Evolutionary conservation across 1,140 invertebrate genomes (phyloP).

Genomic region (Venturia canescens): DNA sequence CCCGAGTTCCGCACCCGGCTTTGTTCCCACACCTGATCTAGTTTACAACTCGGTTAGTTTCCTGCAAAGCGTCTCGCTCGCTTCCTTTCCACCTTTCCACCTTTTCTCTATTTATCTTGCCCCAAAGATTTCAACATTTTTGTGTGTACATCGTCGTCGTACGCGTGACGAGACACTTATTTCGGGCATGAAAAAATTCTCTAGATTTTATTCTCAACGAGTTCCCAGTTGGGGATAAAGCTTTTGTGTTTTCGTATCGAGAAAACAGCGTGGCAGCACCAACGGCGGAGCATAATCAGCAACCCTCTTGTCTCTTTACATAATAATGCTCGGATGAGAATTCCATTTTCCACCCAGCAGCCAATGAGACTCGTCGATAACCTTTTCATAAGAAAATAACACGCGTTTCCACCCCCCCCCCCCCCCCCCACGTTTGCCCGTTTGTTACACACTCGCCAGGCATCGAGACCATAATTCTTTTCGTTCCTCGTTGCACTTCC

Average conservation of each 20-base stretch:
- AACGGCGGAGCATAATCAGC: too few relatives aligned
- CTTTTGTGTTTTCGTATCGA: neutral
- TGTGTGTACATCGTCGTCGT: too few relatives aligned
- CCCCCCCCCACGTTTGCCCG: neutral
- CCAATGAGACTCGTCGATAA: slow-evolving; percentile 30
- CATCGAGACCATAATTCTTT: slow-evolving; percentile 12
- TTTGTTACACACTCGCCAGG: slow-evolving; percentile 14
- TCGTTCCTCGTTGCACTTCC: slow-evolving; percentile 10
- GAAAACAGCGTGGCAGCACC: too few relatives aligned
- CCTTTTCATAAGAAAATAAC: slow-evolving; percentile 5
- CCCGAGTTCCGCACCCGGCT: slow-evolving; percentile 4
- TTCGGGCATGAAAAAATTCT: neutral
- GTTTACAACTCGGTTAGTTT: slow-evolving; percentile 32
- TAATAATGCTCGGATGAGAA: slow-evolving; percentile 18
- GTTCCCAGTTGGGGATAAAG: neutral
- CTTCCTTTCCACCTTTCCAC: slow-evolving; percentile 29
- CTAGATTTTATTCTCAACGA: slow-evolving; percentile 15
- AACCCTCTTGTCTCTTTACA: neutral
- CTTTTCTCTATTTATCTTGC: neutral
- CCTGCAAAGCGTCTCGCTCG: slow-evolving; percentile 13
- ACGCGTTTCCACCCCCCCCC: neutral
- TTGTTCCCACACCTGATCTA: slow-evolving; percentile 35
- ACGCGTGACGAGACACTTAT: slow-evolving; percentile 3
- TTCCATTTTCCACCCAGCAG: neutral
- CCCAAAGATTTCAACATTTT: neutral